phyloP scores from a whole-genome alignment of 2,888 invertebrate genomes.

The Ferdinandea cuprea region DNA sequence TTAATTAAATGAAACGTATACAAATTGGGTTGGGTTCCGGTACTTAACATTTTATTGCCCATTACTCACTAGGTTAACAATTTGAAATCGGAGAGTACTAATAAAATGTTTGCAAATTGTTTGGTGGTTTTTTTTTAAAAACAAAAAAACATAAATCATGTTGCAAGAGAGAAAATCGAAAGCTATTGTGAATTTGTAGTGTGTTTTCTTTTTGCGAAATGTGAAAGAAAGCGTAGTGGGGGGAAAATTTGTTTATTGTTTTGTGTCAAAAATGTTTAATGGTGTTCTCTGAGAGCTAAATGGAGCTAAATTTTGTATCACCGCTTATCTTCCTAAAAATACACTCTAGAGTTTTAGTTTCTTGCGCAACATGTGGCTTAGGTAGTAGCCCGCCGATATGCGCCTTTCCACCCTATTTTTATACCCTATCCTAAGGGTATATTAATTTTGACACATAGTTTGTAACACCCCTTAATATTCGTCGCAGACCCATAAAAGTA shows the following conservation, averaged over 20 bases:
- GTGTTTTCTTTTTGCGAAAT: background rate
- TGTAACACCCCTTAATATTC: no score
- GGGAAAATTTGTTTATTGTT: background rate
- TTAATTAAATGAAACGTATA: constrained; percentile 43
- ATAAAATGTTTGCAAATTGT: constrained; percentile 27
- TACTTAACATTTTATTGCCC: constrained; percentile 35
- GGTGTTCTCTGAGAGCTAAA: no score
- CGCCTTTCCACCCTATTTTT: no score
- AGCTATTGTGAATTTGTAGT: background rate
- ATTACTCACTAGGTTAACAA: constrained; percentile 34
- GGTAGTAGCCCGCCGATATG: no score
- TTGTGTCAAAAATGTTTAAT: no score
- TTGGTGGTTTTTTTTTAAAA: background rate
- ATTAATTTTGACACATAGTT: no score
- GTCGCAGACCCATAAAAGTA: no score
- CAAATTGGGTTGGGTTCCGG: constrained; percentile 47
- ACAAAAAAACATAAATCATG: background rate
- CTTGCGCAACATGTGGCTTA: no score
- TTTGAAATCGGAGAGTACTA: constrained; percentile 1
- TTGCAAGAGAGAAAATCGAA: background rate
- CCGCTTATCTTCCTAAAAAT: no score
- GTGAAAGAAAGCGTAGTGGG: background rate
- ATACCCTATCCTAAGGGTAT: no score
- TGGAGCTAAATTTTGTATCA: no score
- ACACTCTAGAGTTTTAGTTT: no score